A percentile compares a stretch with the other conserved stretches of the same genome.
These are phyloP conservation scores for Neelides folsomi DNA, from an alignment of 2,888 invertebrate genomes.

Conservation along the genomic window DNA sequence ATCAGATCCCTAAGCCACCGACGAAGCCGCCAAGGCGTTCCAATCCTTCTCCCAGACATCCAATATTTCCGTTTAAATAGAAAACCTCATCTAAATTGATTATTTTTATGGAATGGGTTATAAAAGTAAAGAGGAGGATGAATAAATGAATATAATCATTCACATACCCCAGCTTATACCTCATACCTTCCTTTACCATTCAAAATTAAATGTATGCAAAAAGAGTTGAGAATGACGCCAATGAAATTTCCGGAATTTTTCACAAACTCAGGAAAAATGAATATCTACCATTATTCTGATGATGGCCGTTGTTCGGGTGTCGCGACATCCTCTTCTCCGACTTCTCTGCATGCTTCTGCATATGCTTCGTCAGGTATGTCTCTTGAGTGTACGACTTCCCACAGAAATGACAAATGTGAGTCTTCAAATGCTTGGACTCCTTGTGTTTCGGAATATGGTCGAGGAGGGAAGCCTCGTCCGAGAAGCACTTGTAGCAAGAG, in stretches of 20 bases:
- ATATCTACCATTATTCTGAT: constrained; percentile 30
- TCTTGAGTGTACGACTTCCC: constrained; percentile 99
- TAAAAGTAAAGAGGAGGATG: background rate
- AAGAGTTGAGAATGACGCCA: constrained; percentile 1
- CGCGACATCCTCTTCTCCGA: constrained; percentile 79
- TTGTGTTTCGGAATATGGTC: constrained; percentile 99
- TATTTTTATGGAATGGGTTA: background rate
- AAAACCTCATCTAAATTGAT: background rate
- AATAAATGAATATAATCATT: background rate
- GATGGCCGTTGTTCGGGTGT: constrained; percentile 35
- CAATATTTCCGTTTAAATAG: too few relatives aligned
- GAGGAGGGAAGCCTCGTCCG: constrained; percentile 87
- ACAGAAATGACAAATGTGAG: constrained; percentile 98
- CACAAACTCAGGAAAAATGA: background rate
- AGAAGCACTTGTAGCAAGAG: constrained; percentile 99
- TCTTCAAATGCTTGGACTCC: constrained; percentile 97
- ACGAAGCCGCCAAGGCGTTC: too few relatives aligned
- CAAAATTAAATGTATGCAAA: constrained; percentile 3
- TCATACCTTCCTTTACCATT: background rate
- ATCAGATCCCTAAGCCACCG: constrained; percentile 2
- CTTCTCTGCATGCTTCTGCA: constrained; percentile 94
- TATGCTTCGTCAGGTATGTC: constrained; percentile 96
- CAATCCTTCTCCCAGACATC: too few relatives aligned
- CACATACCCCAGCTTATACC: background rate
- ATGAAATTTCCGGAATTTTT: constrained; percentile 4